Evolutionary conservation across 2,113 vertebrate genomes (phyloP).

Genomic region (Paramisgurnus dabryanus): DNA sequence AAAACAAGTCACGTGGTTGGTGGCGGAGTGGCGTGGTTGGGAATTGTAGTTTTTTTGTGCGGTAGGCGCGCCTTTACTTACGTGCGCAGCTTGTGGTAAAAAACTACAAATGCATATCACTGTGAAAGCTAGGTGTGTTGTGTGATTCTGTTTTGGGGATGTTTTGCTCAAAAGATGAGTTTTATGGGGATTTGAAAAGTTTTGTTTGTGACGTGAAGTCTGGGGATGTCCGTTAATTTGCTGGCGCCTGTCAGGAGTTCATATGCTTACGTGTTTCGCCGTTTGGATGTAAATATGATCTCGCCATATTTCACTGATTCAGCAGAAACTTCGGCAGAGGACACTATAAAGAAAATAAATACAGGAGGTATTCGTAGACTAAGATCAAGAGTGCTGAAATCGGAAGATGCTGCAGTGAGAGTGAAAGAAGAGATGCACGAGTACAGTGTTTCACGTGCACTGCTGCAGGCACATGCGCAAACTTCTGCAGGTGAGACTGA

Average conservation of each 20-base stretch:
- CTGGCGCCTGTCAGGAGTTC: not conserved
- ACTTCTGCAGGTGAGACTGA: not conserved
- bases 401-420: not conserved
- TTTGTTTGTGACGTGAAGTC: not conserved
- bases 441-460: constrained; percentile 30
- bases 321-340: not conserved
- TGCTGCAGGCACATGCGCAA: not conserved
- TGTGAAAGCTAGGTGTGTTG: not conserved
- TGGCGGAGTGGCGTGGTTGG: constrained; percentile 39
- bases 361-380: constrained; percentile 37
- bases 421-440: constrained; percentile 65
- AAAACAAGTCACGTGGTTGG: constrained; percentile 57
- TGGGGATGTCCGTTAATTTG: not conserved
- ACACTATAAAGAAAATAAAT: not conserved
- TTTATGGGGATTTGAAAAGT: not conserved
- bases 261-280: not conserved
- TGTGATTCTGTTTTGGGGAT: not conserved
- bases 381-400: constrained; percentile 40
- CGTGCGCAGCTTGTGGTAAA: not conserved
- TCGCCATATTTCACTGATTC: constrained; percentile 42
- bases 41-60: constrained; percentile 62
- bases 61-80: not conserved
- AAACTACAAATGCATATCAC: constrained; percentile 14
- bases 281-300: constrained; percentile 12
- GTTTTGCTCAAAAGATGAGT: not conserved